Evolutionary conservation across 2,113 vertebrate species (phyloP).

Genomic region (Sapajus apella): DNA sequence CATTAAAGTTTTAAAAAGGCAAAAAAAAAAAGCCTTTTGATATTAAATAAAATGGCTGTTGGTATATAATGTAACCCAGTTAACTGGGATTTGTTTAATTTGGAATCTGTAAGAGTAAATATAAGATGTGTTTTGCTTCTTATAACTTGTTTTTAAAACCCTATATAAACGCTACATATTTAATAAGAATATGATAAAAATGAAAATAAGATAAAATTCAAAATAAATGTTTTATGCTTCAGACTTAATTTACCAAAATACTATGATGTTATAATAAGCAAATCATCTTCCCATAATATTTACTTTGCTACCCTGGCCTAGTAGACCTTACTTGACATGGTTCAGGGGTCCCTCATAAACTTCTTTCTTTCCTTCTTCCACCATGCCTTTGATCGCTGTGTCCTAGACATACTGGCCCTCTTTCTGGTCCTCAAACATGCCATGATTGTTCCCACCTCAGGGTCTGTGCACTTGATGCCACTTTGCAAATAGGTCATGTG

Average conservation of each 20-base stretch:
- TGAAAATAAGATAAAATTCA: neutral
- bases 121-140: constrained; percentile 30
- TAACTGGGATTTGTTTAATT: constrained; percentile 58
- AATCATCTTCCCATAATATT: neutral
- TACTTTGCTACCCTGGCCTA: neutral
- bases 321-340: too few relatives aligned
- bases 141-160: neutral
- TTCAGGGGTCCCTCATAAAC: neutral
- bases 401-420: neutral
- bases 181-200: constrained; percentile 15
- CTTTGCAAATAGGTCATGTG: neutral
- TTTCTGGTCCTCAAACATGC: neutral
- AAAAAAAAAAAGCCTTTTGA: constrained; percentile 62
- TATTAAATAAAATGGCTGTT: constrained; percentile 69
- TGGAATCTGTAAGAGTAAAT: neutral
- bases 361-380: neutral
- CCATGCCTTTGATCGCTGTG: neutral
- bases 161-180: neutral
- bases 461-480: neutral
- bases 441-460: neutral
- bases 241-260: neutral
- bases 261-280: neutral
- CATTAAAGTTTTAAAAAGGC: neutral
- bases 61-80: neutral
- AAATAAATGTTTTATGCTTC: neutral